These are phyloP conservation scores for Therioaphis trifolii DNA, from an alignment of 2,888 invertebrate genomes.

Conservation along the genomic window DNA sequence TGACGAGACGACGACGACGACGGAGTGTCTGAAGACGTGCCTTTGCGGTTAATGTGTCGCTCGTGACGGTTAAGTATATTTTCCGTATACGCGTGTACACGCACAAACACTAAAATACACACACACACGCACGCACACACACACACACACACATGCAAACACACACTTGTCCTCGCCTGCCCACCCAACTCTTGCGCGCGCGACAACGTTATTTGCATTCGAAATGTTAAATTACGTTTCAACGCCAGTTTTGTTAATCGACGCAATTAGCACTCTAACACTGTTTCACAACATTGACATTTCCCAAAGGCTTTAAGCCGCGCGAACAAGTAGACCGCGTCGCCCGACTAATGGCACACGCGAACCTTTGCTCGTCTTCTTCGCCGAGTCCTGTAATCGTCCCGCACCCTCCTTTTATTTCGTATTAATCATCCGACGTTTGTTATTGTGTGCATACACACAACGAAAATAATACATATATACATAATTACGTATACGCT, in stretches of 20 bases:
- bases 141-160: too few species aligned
- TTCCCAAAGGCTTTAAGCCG: constrained; percentile 40
- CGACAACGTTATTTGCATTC: constrained; percentile 61
- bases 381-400: background rate
- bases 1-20: constrained; percentile 7
- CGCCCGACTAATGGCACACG: constrained; percentile 20
- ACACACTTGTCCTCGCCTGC: background rate
- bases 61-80: constrained; percentile 29
- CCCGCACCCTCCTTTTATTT: constrained; percentile 11
- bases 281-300: constrained; percentile 54
- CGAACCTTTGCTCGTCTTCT: constrained; percentile 38
- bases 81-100: background rate
- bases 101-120: too few species aligned
- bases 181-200: too few species aligned
- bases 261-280: constrained; percentile 58
- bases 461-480: background rate
- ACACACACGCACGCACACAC: background rate
- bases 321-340: constrained; percentile 1
- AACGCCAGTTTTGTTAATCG: constrained; percentile 59
- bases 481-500: background rate
- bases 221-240: constrained; percentile 59
- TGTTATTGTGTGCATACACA: too few species aligned
- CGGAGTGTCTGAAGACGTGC: constrained; percentile 38
- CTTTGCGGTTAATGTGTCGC: constrained; percentile 45
- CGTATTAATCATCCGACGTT: constrained; percentile 45